Percentiles rank a stretch among this genome's conserved stretches.
Conservation (phyloP, 2,797 vertebrate genomes). For the Falco cherrug region DNA sequence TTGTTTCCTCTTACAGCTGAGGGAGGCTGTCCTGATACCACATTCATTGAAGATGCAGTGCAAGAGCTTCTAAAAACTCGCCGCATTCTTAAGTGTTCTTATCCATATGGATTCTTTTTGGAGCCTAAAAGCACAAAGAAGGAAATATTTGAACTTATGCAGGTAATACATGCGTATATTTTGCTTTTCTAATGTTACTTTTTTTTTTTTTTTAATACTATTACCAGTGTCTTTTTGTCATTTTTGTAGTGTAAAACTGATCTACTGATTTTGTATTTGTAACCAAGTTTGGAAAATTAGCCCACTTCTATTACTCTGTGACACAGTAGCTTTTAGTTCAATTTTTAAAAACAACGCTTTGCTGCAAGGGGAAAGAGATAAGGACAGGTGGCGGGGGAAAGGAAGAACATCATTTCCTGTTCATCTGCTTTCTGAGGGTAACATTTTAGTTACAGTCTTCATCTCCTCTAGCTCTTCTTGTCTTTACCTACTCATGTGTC, state of each 20-base stretch:
- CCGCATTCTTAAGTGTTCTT: constrained; percentile 99
- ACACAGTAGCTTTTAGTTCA: neutral
- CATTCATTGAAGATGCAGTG: constrained; percentile 99
- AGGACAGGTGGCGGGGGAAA: neutral
- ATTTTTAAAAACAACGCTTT: neutral
- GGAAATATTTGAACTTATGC: constrained; percentile 99
- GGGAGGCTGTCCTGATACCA: constrained; percentile 94
- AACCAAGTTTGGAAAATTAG: neutral
- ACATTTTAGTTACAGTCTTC: neutral
- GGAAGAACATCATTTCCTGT: neutral
- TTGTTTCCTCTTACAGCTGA: constrained; percentile 81
- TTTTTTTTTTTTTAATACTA: neutral
- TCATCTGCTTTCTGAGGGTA: neutral
- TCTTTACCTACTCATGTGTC: neutral
- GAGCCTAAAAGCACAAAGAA: constrained; percentile 99
- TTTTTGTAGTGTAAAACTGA: neutral
- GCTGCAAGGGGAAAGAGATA: neutral
- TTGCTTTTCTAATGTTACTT: neutral
- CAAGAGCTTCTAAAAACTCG: constrained; percentile 97
- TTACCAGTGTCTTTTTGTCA: neutral
- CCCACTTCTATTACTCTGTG: neutral
- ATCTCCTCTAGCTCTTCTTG: neutral
- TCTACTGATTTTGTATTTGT: neutral
- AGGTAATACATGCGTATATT: constrained; percentile 79
- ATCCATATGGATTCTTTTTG: constrained; percentile 98